A percentile compares a stretch with the other conserved stretches of the same genome.
These are phyloP conservation scores for Uromys caudimaculatus DNA, from an alignment of 2,797 vertebrate species.

Conservation along the genomic window DNA sequence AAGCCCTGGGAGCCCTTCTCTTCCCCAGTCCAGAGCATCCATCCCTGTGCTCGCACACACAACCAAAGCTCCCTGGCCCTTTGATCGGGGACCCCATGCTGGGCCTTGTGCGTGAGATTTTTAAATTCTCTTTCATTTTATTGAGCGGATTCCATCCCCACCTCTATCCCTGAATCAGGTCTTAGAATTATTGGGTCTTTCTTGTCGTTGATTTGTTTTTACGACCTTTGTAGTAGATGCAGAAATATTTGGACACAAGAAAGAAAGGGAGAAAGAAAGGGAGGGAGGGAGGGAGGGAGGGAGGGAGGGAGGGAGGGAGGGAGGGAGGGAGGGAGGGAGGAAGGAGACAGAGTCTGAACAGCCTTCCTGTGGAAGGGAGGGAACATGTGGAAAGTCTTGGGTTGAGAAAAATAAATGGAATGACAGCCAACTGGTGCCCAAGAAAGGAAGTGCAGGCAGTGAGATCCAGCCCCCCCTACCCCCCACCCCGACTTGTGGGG, in stretches of 20 bases:
- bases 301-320: conserved; percentile 49
- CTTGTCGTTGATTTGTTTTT: conserved; percentile 84
- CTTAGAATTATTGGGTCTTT: conserved; percentile 82
- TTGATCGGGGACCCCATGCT: conserved; percentile 78
- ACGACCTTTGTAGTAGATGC: conserved; percentile 84
- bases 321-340: neutral
- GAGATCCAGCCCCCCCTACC: neutral
- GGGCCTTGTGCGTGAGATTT: conserved; percentile 77
- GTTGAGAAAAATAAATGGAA: conserved; percentile 6
- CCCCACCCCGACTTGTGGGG: neutral
- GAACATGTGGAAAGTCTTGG: neutral
- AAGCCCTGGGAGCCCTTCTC: neutral
- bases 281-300: neutral
- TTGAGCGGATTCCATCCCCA: conserved; percentile 67
- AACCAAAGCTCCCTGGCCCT: conserved; percentile 60
- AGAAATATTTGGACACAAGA: conserved; percentile 75
- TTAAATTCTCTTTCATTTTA: conserved; percentile 84
- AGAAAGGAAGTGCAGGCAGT: neutral
- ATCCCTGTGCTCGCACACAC: neutral
- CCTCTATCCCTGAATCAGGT: conserved; percentile 63
- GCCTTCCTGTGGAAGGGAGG: conserved; percentile 37
- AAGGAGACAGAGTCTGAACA: neutral
- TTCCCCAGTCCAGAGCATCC: conserved; percentile 29
- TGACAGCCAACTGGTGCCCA: neutral
- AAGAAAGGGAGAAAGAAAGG: conserved; percentile 6